A percentile compares a stretch with the other conserved stretches of the same genome.
Evolutionary conservation across 2,888 invertebrate species (phyloP).

Genomic region (Tetheella fluctuosa): DNA sequence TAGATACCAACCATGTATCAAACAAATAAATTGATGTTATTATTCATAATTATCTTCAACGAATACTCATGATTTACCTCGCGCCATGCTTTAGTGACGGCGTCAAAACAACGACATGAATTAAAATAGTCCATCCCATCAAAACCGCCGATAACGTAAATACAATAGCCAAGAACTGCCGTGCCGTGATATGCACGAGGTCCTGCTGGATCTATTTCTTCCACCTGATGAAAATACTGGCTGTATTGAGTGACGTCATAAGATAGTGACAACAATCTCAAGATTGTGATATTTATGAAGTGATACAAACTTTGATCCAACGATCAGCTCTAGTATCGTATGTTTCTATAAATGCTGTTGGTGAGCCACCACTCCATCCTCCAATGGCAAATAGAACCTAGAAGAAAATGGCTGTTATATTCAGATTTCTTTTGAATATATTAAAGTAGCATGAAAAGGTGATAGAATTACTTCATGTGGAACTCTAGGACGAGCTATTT

Average conservation of each 20-base stretch:
- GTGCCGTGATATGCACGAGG: conserved; percentile 97
- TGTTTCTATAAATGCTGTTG: conserved; percentile 92
- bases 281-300: conserved; percentile 5
- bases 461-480: conserved; percentile 88
- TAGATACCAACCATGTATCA: too few species aligned
- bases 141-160: conserved; percentile 96
- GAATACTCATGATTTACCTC: conserved; percentile 80
- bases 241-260: conserved; percentile 7
- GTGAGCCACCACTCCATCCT: conserved; percentile 87
- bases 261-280: background rate
- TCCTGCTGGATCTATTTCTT: conserved; percentile 91
- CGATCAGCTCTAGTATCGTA: conserved; percentile 95
- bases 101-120: conserved; percentile 94
- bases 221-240: conserved; percentile 72
- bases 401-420: conserved; percentile 18
- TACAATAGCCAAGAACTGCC: conserved; percentile 92
- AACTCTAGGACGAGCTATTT: conserved; percentile 91
- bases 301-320: conserved; percentile 88
- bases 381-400: conserved; percentile 89
- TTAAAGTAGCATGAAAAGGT: background rate
- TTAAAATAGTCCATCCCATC: conserved; percentile 95
- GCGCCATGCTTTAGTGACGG: conserved; percentile 92
- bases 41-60: background rate
- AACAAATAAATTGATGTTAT: too few species aligned
- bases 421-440: background rate